Base-by-base conservation (phyloP, 2,113 vertebrate species). In the Neodontobutis hainanensis region DNA sequence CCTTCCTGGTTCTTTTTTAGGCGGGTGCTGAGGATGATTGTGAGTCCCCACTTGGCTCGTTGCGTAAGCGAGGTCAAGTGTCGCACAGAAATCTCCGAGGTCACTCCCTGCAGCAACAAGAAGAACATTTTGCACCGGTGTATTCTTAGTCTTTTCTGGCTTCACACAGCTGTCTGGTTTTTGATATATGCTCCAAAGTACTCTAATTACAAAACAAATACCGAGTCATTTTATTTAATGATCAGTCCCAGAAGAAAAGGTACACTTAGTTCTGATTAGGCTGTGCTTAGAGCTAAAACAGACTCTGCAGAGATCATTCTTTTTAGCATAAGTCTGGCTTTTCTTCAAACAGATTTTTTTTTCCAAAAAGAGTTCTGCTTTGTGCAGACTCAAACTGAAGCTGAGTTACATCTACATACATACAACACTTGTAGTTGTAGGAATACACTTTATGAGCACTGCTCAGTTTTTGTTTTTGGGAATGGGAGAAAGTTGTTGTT, bases 151-250 rank as follows among this genome's bases (percentile, higher is more conserved):
- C 1, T 61, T 65, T 63, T 40, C n/a, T 61, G 52, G 80, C 63
- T 75, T 68, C 44, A 44, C 36, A 74, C 47, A 6, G 2, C 59
- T 66, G 52, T 3, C 15, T 53, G 12, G 57, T 2, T 5, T 44
- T 61, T 73, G 68, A 89, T 77, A 73, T 61, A 77, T 85, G 59
- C 45, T 45, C 48, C 40, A 8, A 11, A 14, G 57, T 70, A 40
- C 44, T 35, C 60, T 70, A 85, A 88, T 82, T 68, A 64, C 60
- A 73, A 84, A 85, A 72, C 58, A 76, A 85, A 79, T 72, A 79
- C 14, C 49, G 35, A 15, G 36, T 49, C 51, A 77, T 80, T 78
- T 77, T 0, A 65, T 61, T 78, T 85, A 82, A 87, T 70, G 62
- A 75, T 45, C 46, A 6, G 71, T 72, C 68, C 66, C 72, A 5